Evolutionary conservation across 2,888 invertebrate genomes (phyloP), one percentile per base, ranked within the genome.

Genomic region (Ophion slaviceki): DNA sequence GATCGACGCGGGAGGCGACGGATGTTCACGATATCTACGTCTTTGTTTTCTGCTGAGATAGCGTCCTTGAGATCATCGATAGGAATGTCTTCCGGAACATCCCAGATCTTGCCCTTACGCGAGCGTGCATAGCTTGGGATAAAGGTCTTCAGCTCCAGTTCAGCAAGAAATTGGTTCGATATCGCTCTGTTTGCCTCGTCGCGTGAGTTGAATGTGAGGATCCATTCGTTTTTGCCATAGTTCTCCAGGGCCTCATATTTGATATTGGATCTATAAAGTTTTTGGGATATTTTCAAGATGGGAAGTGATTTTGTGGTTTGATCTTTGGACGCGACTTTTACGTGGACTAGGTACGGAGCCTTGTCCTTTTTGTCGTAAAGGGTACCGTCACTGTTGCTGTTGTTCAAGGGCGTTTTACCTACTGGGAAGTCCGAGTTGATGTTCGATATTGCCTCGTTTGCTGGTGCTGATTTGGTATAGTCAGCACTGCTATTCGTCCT

Each of bases 131-230:
- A 45, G 47, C 67, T 17, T n/a, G 78, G 78, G 17, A 67, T 24
- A 57, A 67, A 66, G 1, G 57, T 17, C 36, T 66, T 59, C 40
- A 76, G 11, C 8, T 53, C 81, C 11, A 70, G 28, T 14, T 75
- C 53, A 8, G 62, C 11, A 0, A 81, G 68, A 20, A 24, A 64
- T n/a, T 72, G 40, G 24, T 80, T 82, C 14, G 71, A 64, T 2
- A 77, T n/a, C 17, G 53, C 70, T 47, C 45, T 68, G 66, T 84
- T 82, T 1, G 77, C 81, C 17, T 62, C 40, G 47, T 81, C 80
- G 14, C 75, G 66, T 10, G 75, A 74, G 4, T 53, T 5, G 20
- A 84, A 80, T 5, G 68, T 47, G 6, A 75, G 61, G 17, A 72
- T 75, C 75, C 75, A 80, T 6, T 75, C 70, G 20, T 70, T 81